Conservation (phyloP, 2,888 invertebrate genomes). For the Autographa gamma region DNA sequence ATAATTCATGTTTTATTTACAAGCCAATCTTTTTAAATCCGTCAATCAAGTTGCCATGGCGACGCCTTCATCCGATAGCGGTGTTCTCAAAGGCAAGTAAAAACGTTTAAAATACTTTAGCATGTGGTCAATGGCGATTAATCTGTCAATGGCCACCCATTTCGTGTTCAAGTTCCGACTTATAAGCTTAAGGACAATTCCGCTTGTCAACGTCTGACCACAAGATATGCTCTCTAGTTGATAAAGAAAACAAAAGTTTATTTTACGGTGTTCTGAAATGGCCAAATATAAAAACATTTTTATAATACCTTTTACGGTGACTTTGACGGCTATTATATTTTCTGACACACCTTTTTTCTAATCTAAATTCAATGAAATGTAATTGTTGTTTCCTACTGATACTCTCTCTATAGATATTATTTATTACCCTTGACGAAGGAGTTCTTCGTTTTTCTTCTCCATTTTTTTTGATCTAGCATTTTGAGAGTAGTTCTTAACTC, state of each 20-base stretch:
- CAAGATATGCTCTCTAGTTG: not conserved
- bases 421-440: no score
- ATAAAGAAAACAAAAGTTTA: no score
- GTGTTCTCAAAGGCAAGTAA: constrained; percentile 8
- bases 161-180: not conserved
- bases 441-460: no score
- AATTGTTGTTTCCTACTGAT: no score
- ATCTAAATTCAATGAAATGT: no score
- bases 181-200: not conserved
- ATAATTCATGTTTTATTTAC: constrained; percentile 20
- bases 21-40: not conserved
- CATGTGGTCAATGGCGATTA: not conserved
- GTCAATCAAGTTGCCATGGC: constrained; percentile 22
- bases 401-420: no score
- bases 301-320: no score
- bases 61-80: constrained; percentile 29
- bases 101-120: not conserved
- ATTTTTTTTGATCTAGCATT: no score
- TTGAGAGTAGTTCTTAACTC: not conserved
- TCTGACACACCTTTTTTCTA: no score
- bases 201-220: not conserved
- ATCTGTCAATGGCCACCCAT: constrained; percentile 6
- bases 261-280: no score
- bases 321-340: no score
- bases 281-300: no score